These are phyloP conservation scores for Machaerirhynchus nigripectus DNA, from an alignment of 2,113 vertebrate species.

Conservation along the genomic window DNA sequence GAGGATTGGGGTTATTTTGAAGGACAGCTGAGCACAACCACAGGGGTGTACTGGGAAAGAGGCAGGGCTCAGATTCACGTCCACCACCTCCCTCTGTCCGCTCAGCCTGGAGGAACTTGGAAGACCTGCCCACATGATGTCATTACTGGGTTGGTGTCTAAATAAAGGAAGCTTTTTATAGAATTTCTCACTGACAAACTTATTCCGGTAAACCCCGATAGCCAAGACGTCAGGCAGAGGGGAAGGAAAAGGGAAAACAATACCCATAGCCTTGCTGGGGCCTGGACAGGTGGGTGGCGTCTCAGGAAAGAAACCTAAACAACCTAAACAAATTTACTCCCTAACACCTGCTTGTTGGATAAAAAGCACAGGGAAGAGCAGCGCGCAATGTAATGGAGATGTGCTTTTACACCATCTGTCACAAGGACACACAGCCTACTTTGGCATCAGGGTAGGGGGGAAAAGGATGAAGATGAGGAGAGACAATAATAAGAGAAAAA, in stretches of 20 bases:
- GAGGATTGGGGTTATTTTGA: not conserved
- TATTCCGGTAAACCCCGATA: not conserved
- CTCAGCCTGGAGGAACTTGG: not conserved
- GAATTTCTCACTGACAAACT: constrained; percentile 30
- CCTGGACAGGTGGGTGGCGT: not conserved
- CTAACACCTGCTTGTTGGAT: not conserved
- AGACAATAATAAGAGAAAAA: not conserved
- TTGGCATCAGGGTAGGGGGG: not conserved
- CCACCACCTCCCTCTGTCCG: not conserved
- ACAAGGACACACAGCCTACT: not conserved
- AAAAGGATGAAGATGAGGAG: not conserved
- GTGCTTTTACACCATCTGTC: not conserved
- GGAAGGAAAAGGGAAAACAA: constrained; percentile 33
- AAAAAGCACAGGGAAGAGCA: not conserved
- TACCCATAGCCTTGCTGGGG: rapidly evolving
- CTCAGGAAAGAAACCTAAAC: not conserved
- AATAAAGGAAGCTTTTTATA: constrained; percentile 57
- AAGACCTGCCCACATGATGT: not conserved
- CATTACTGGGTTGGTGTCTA: not conserved
- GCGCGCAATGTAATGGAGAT: rapidly evolving
- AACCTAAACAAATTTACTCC: not conserved
- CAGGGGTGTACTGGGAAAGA: not conserved
- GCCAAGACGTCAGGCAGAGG: not conserved
- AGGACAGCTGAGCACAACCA: not conserved
- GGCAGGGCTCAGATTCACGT: not conserved